These are phyloP conservation scores for Drosophila biarmipes DNA, from an alignment of 1,140 invertebrate genomes.

Conservation along the genomic window DNA sequence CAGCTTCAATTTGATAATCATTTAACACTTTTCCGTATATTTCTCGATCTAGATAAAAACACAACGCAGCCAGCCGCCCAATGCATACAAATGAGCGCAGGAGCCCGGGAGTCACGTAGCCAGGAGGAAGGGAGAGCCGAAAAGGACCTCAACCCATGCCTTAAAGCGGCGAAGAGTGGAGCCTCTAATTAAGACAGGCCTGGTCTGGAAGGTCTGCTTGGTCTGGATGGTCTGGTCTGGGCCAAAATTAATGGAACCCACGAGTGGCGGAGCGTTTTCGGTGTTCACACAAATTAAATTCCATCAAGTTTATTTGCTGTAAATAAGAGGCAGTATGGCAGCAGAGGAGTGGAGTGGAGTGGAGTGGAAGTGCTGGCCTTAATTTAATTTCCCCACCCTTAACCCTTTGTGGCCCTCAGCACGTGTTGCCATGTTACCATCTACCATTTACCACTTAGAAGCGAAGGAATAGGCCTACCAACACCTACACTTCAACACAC, in stretches of 20 bases:
- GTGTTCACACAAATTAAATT: conserved; percentile 68
- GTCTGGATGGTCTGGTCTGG: conserved; percentile 4
- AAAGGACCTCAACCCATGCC: neutral
- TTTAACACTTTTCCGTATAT: conserved; percentile 43
- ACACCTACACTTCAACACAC: conserved; percentile 14
- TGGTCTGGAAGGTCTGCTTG: neutral
- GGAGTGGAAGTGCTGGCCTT: conserved; percentile 19
- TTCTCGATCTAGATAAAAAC: conserved; percentile 35
- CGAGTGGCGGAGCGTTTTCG: conserved; percentile 46
- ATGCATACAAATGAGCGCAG: conserved; percentile 54
- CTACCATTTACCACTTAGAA: conserved; percentile 34
- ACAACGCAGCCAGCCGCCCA: conserved; percentile 21
- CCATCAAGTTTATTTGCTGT: conserved; percentile 71
- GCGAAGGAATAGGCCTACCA: conserved; percentile 12
- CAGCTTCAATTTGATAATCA: conserved; percentile 23
- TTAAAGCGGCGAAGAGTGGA: conserved; percentile 3
- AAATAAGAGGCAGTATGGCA: conserved; percentile 33
- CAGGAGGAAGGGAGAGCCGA: conserved; percentile 1
- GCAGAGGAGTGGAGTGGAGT: conserved; percentile 11
- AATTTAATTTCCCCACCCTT: conserved; percentile 40
- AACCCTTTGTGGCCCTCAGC: conserved; percentile 24
- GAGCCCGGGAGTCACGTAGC: conserved; percentile 37
- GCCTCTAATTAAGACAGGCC: conserved; percentile 63
- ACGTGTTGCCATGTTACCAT: conserved; percentile 55
- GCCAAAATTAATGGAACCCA: conserved; percentile 60